Conservation (phyloP, 2,888 invertebrate genomes). For the Sussaba pulchella region DNA sequence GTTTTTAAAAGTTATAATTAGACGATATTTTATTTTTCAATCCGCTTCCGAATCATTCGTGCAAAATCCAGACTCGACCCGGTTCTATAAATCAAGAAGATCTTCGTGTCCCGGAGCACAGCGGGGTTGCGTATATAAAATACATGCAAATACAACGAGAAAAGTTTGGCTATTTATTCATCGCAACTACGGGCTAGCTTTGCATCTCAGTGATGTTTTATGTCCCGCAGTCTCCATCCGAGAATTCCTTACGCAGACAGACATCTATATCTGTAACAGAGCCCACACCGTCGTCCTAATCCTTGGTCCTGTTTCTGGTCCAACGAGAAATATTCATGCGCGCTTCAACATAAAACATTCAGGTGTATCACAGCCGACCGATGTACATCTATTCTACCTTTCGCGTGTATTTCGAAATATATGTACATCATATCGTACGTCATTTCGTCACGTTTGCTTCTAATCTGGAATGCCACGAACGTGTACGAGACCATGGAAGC, state of each 20-base stretch:
- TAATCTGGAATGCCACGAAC: slow-evolving; percentile 64
- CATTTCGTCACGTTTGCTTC: slow-evolving; percentile 63
- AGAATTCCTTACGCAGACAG: slow-evolving; percentile 8
- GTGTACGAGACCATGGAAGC: slow-evolving; percentile 35
- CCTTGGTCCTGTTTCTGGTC: slow-evolving; percentile 36
- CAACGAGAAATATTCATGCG: slow-evolving; percentile 48
- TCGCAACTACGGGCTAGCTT: slow-evolving; percentile 35
- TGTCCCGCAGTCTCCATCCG: slow-evolving; percentile 35
- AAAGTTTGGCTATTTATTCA: slow-evolving; percentile 65
- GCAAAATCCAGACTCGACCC: slow-evolving; percentile 14
- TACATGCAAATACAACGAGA: slow-evolving; percentile 66
- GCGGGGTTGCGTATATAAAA: slow-evolving; percentile 40
- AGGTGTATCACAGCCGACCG: background rate
- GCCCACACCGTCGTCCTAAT: slow-evolving; percentile 20
- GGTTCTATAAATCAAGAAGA: slow-evolving; percentile 62
- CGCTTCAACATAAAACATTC: background rate
- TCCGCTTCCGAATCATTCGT: background rate
- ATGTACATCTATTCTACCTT: background rate
- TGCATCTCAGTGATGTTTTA: slow-evolving; percentile 52
- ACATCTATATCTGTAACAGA: background rate
- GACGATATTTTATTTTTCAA: background rate
- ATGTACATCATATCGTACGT: slow-evolving; percentile 48
- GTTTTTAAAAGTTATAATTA: too few species aligned
- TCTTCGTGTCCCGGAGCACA: slow-evolving; percentile 45
- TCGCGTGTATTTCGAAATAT: slow-evolving; percentile 46